Evolutionary conservation across 2,797 vertebrate species (phyloP), one percentile per base, ranked within the genome.

Genomic region (Acipenser ruthenus): DNA sequence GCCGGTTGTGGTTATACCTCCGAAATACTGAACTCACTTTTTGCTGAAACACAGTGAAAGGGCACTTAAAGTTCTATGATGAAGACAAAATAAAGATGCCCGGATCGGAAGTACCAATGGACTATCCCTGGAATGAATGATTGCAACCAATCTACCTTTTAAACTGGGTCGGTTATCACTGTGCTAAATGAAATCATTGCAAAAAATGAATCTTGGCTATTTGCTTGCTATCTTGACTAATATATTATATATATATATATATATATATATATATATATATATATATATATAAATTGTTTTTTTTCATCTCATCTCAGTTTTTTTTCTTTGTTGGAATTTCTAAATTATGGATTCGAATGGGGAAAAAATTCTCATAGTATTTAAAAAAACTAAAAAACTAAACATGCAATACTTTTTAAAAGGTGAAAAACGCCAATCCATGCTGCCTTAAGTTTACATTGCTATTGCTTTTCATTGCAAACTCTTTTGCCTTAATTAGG

Each of bases 401-500:
- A 18, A 67, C 47, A 67, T 73, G 74, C 67, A 75, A 63, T 74
- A 67, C 47, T 80, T 83, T 79, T 75, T 69, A 67, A 81, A 86
- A 37, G 80, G 83, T 85, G 86, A 84, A 77, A 88, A 85, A 87
- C 84, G 81, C 84, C 73, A 79, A 85, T 84, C 92, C 91, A 90
- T 80, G 92, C 88, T 92, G 95, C 94, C 95, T 98, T 98, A 96
- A 70, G 88, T 93, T 93, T 89, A 91, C 90, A 89, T 91, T 73
- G 89, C 88, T 92, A 89, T 91, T 73, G 89, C 88, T 92, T 92
- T 82, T 79, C 86, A 89, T 89, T 88, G 89, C 91, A 90, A 93
- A 92, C 83, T 18, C 18, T 18, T 89, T 85, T 87, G 95, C 95
- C 95, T 98, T 98, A 96, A 91, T 82, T 69, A 87, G 66, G 88